Evolutionary conservation across 2,888 invertebrate species (phyloP), one percentile per base, ranked within the genome.

Genomic region (Drosophila mimetica): DNA sequence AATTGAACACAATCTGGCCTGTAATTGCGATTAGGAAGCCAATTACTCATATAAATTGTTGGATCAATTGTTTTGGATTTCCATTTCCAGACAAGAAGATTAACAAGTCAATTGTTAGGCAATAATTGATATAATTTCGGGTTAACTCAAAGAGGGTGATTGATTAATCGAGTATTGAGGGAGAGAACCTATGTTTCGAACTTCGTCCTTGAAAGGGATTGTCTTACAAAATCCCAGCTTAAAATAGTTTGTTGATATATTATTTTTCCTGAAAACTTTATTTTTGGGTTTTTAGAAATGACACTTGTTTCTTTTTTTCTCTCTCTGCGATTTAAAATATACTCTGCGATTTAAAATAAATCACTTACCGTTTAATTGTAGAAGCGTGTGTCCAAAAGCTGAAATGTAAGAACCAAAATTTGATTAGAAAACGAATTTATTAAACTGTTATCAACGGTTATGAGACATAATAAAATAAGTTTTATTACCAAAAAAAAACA

Each of bases 11-110:
- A 64, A 65, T 65, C 28, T 28, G 67, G 67, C 16, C 53, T 36
- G 67, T 53, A 65, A 67, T 55, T 67, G 67, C 44, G 36, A 67
- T 65, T 65, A 65, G 53, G 64, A 37, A 67, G 69, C 54, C 64
- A 67, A 65, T 65, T 61, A 66, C 54, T 22, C 36, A 30, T 66
- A 52, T 66, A 64, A 66, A 36, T 66, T 52, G 64, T 44, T 66
- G 3, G 36, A 22, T 36, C 41, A 65, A 30, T 63, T 63, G 63
- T 34, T 34, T 32, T n/a, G 32, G 30, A 64, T 22, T 41, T 48
- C 16, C 7, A 39, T 34, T 48, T 22, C 16, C 20, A 44, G 52
- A 51, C 53, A 65, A 44, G 13, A 25, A 42, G 55, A 65, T 66
- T 64, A 44, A 44, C 54, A 52, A 53, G 44, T 46, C 53, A 66